A percentile compares a stretch with the other conserved stretches of the same genome.
Evolutionary conservation across 2,888 invertebrate species (phyloP).

Genomic region (Globia sparganii): DNA sequence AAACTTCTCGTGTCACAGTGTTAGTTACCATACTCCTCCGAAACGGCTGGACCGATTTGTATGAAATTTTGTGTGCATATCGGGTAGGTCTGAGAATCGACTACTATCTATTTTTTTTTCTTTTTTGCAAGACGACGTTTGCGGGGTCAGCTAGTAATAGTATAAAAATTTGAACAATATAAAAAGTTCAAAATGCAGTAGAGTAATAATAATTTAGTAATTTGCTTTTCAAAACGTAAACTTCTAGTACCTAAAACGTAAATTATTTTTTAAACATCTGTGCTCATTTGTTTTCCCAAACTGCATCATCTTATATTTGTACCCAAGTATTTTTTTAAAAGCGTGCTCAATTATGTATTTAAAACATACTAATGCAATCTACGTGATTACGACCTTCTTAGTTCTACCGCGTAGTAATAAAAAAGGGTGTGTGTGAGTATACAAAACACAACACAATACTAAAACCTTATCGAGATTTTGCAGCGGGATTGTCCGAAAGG

Average conservation of each 20-base stretch:
- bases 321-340: not conserved
- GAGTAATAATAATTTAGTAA: too few relatives aligned
- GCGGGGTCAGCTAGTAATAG: too few relatives aligned
- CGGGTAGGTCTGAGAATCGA: too few relatives aligned
- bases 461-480: constrained; percentile 10
- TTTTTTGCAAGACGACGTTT: too few relatives aligned
- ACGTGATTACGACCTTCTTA: not conserved
- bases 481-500: too few relatives aligned
- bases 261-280: not conserved
- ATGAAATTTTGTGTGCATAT: too few relatives aligned
- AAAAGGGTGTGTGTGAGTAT: constrained; percentile 46
- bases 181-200: too few relatives aligned
- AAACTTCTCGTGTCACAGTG: too few relatives aligned
- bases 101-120: too few relatives aligned
- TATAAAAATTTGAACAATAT: too few relatives aligned
- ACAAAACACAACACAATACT: not conserved
- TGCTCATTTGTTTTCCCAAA: not conserved
- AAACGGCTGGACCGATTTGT: too few relatives aligned
- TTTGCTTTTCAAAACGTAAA: not conserved
- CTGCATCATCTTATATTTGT: not conserved
- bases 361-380: not conserved
- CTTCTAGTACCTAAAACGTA: not conserved
- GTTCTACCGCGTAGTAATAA: not conserved
- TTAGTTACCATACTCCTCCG: too few relatives aligned
- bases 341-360: not conserved